Evolutionary conservation across 2,888 invertebrate species (phyloP).

Genomic region (Lingula anatina): DNA sequence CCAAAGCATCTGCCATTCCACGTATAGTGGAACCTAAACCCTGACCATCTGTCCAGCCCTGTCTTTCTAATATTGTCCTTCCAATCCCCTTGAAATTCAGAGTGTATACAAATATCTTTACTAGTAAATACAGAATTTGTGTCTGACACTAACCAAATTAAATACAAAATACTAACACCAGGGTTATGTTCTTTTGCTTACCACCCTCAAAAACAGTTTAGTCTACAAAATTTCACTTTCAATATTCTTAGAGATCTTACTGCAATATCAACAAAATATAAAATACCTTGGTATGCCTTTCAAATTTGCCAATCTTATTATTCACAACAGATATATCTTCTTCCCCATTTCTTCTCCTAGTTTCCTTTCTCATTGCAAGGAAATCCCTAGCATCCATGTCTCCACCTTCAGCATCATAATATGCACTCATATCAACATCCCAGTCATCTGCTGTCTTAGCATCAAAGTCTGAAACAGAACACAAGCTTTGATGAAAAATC

Average conservation of each 20-base stretch:
- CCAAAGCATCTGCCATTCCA: slow-evolving; percentile 47
- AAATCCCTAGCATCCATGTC: slow-evolving; percentile 56
- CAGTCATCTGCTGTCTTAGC: slow-evolving; percentile 59
- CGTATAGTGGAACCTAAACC: slow-evolving; percentile 52
- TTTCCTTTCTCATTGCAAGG: slow-evolving; percentile 51
- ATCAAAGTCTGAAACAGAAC: slow-evolving; percentile 52
- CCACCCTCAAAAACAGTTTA: no score
- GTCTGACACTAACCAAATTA: neutral
- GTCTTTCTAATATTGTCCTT: slow-evolving; percentile 51
- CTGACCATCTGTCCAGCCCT: slow-evolving; percentile 57
- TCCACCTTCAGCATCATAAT: slow-evolving; percentile 52
- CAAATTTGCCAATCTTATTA: slow-evolving; percentile 50
- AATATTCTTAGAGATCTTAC: neutral
- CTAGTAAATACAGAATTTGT: neutral
- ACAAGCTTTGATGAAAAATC: neutral
- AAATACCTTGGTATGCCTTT: slow-evolving; percentile 50
- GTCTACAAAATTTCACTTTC: neutral
- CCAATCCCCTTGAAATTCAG: slow-evolving; percentile 50
- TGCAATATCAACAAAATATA: neutral
- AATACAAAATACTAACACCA: no score
- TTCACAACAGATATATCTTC: neutral
- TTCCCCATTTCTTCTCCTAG: slow-evolving; percentile 26
- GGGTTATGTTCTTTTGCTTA: no score
- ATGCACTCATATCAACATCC: slow-evolving; percentile 58
- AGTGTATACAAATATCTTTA: slow-evolving; percentile 1